These are phyloP conservation scores for Pelecanoides urinatrix DNA, from an alignment of 2,113 vertebrate genomes.

Conservation along the genomic window DNA sequence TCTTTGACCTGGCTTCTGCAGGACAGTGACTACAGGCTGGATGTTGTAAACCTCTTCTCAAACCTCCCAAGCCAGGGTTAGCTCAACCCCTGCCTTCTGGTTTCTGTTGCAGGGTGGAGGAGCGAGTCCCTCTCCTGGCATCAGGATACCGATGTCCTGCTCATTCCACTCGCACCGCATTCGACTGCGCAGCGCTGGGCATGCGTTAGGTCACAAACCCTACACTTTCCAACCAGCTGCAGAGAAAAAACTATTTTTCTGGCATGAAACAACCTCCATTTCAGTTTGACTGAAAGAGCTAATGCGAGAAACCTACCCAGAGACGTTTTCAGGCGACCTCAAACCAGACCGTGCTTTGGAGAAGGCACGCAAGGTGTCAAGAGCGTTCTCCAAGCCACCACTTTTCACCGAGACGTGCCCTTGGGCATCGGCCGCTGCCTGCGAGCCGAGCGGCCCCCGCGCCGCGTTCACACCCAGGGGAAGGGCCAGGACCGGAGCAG, in stretches of 20 bases:
- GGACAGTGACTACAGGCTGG: neutral
- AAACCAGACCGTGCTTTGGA: neutral
- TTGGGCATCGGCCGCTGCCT: neutral
- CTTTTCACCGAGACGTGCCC: too few species aligned
- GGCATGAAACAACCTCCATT: neutral
- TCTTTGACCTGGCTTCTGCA: neutral
- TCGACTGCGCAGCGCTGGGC: fast-evolving
- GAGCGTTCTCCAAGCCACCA: neutral
- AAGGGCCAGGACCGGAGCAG: neutral
- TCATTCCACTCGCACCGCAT: fast-evolving
- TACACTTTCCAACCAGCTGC: fast-evolving
- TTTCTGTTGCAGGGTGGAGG: neutral
- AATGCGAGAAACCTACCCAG: neutral
- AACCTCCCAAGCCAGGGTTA: neutral
- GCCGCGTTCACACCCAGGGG: neutral
- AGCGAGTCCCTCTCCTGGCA: neutral
- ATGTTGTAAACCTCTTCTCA: neutral
- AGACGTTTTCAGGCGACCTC: neutral
- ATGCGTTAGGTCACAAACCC: fast-evolving
- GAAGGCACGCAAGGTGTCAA: too few species aligned
- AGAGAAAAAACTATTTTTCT: neutral
- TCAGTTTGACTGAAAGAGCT: neutral
- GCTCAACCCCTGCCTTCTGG: neutral
- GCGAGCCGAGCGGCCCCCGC: fast-evolving
- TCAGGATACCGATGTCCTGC: fast-evolving